A percentile compares a stretch with the other conserved stretches of the same genome.
Conservation (phyloP, 64 coral and sea anemone species). For the Orbicella faveolata region DNA sequence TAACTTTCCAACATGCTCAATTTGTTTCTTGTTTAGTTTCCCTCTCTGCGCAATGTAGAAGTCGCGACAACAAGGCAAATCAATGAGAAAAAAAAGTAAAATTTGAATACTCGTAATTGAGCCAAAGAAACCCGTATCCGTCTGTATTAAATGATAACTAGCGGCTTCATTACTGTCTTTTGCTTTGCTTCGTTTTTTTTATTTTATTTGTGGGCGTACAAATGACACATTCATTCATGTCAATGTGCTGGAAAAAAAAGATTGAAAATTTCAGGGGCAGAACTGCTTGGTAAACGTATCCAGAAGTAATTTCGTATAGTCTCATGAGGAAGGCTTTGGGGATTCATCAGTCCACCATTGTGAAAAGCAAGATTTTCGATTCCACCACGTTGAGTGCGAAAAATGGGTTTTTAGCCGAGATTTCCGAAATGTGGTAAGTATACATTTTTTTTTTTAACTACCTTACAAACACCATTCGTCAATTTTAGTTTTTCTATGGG, state of each 20-base stretch:
- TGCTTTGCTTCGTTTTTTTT: not conserved
- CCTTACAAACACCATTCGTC: too few species aligned
- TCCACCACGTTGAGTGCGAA: too few species aligned
- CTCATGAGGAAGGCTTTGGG: too few species aligned
- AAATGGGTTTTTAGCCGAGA: too few species aligned
- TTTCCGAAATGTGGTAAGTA: too few species aligned
- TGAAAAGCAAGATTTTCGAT: too few species aligned
- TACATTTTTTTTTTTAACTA: too few species aligned
- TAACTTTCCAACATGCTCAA: not conserved
- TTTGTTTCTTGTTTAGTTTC: not conserved
- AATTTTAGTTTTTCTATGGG: too few species aligned
- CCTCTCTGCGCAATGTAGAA: not conserved
- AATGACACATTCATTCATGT: not conserved
- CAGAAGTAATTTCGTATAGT: too few species aligned
- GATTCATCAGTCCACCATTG: too few species aligned
- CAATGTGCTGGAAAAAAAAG: not conserved
- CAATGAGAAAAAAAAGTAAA: not conserved
- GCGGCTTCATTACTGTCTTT: not conserved
- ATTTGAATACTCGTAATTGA: not conserved
- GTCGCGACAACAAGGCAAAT: not conserved
- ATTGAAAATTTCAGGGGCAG: too few species aligned
- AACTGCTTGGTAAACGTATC: too few species aligned
- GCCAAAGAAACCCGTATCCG: not conserved
- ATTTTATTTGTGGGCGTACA: not conserved
- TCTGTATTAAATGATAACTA: not conserved